Percentiles rank a stretch among this genome's conserved stretches.
Evolutionary conservation across 2,113 vertebrate species (phyloP).

Genomic region (Glaucidium brasilianum): DNA sequence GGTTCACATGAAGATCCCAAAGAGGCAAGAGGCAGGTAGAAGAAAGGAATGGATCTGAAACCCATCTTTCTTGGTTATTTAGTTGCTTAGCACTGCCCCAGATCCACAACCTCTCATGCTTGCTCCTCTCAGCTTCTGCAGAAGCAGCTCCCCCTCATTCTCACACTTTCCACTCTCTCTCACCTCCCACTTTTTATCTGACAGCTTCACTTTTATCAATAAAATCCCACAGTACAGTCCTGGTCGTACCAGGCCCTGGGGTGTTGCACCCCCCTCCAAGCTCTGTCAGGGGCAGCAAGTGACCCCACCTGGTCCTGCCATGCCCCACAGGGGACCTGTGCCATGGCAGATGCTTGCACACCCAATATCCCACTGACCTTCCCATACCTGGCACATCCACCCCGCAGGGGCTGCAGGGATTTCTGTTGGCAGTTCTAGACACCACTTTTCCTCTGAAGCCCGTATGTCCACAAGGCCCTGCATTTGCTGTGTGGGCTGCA

Average conservation of each 20-base stretch:
- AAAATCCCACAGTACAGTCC: neutral
- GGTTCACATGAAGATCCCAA: neutral
- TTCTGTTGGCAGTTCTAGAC: neutral
- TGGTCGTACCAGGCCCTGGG: neutral
- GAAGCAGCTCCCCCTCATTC: neutral
- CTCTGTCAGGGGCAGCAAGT: neutral
- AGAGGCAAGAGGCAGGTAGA: neutral
- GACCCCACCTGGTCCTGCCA: fast-evolving
- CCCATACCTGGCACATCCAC: fast-evolving
- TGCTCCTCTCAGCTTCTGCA: neutral
- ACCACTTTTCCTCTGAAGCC: neutral
- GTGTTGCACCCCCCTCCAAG: neutral
- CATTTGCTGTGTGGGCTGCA: fast-evolving
- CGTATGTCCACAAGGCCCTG: too few relatives aligned
- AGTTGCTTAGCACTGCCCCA: neutral
- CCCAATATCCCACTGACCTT: neutral
- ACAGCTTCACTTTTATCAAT: neutral
- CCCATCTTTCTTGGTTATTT: neutral
- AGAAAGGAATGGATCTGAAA: neutral
- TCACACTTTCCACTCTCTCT: neutral
- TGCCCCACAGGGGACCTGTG: neutral
- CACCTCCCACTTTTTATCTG: neutral
- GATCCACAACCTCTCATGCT: neutral
- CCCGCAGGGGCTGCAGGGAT: fast-evolving
- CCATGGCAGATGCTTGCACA: fast-evolving